These are phyloP conservation scores for Sphaeridia pumilis DNA, from an alignment of 2,888 invertebrate genomes.

Conservation along the genomic window DNA sequence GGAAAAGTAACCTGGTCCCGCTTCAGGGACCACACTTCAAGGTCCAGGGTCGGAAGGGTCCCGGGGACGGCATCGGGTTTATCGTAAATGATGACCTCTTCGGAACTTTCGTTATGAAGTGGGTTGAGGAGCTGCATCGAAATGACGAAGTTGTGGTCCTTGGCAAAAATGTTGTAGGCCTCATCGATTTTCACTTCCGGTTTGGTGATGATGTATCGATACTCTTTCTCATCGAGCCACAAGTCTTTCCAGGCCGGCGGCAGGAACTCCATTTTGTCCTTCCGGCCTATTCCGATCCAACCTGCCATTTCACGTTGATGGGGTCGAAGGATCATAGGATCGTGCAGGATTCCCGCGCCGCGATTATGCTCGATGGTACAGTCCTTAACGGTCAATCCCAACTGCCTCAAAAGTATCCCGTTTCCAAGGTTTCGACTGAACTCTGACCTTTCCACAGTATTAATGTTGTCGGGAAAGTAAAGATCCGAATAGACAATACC, in stretches of 20 bases:
- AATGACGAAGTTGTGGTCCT: conserved; percentile 65
- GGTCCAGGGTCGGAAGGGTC: conserved; percentile 28
- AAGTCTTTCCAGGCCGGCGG: conserved; percentile 53
- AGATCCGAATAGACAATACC: conserved; percentile 91
- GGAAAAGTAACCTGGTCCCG: conserved; percentile 84
- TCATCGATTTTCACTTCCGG: conserved; percentile 48
- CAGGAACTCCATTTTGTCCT: conserved; percentile 60
- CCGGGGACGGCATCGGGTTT: conserved; percentile 48
- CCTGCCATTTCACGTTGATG: conserved; percentile 86
- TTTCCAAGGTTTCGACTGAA: conserved; percentile 74
- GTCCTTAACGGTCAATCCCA: conserved; percentile 61
- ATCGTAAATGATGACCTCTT: conserved; percentile 67
- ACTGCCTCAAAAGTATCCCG: conserved; percentile 77
- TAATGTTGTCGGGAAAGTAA: conserved; percentile 69
- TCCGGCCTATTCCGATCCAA: conserved; percentile 66
- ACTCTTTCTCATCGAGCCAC: conserved; percentile 57
- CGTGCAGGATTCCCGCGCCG: conserved; percentile 79
- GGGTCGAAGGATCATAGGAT: conserved; percentile 68
- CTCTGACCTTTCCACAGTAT: conserved; percentile 70
- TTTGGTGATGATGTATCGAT: conserved; percentile 67
- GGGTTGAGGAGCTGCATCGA: conserved; percentile 85
- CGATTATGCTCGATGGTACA: conserved; percentile 70
- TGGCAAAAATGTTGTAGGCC: conserved; percentile 36
- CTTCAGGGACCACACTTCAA: conserved; percentile 61
- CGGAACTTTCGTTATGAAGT: conserved; percentile 74